Conservation (phyloP, 2,113 vertebrate genomes). For the Anoplopoma fimbria region DNA sequence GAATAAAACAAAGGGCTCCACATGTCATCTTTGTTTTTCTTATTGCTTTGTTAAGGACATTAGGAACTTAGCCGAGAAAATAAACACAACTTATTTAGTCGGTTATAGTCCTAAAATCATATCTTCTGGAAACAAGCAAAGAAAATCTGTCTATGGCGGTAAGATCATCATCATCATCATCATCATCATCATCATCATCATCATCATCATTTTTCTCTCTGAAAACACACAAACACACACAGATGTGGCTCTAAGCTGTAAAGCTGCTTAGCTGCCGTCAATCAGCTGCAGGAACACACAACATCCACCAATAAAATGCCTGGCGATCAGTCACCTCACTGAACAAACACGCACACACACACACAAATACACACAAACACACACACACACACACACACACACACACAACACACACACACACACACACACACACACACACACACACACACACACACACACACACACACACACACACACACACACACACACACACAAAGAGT, state of each 20-base stretch:
- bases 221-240: background rate
- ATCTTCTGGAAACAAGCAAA: slow-evolving; percentile 16
- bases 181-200: slow-evolving; percentile 6
- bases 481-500: too few species aligned
- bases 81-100: background rate
- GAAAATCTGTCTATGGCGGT: slow-evolving; percentile 2
- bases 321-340: slow-evolving; percentile 25
- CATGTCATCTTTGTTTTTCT: background rate
- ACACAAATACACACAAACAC: slow-evolving; percentile 14
- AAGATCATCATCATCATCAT: slow-evolving; percentile 7
- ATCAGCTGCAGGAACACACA: slow-evolving; percentile 41
- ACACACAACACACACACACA: slow-evolving; percentile 9
- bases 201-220: background rate
- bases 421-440: slow-evolving; percentile 9
- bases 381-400: slow-evolving; percentile 9
- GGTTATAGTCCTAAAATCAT: background rate
- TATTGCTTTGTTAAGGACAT: background rate
- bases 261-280: slow-evolving; percentile 70
- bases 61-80: too few species aligned
- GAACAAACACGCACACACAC: slow-evolving; percentile 1
- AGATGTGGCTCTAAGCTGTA: slow-evolving; percentile 55
- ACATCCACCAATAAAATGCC: slow-evolving; percentile 19
- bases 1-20: background rate
- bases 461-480: background rate
- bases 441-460: slow-evolving; percentile 7